A percentile compares a stretch with the other conserved stretches of the same genome.
Evolutionary conservation across 92 coral and sea anemone genomes (phyloP).

Genomic region (Pocillopora grandis): DNA sequence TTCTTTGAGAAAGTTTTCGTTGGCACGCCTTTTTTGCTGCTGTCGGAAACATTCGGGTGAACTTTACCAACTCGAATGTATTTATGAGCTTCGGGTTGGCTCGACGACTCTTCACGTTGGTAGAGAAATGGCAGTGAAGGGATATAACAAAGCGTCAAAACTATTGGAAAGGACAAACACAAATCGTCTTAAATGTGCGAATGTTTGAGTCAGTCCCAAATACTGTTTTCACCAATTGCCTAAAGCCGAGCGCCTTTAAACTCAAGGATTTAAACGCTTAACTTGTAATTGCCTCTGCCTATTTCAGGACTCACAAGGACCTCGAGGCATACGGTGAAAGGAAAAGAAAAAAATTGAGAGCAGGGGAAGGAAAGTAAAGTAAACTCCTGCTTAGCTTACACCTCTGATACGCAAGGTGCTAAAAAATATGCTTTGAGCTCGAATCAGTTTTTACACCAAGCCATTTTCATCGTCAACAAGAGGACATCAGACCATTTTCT

Average conservation of each 20-base stretch:
- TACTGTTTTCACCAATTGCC: neutral
- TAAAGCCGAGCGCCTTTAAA: neutral
- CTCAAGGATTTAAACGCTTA: neutral
- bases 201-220: neutral
- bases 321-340: too few relatives aligned
- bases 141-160: neutral
- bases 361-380: too few relatives aligned
- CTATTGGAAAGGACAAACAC: neutral
- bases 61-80: constrained; percentile 5
- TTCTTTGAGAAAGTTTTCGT: constrained; percentile 25
- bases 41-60: constrained; percentile 33
- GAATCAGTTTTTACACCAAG: too few relatives aligned
- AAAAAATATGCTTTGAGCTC: too few relatives aligned
- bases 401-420: too few relatives aligned
- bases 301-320: neutral
- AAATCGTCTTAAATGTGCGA: neutral
- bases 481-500: too few relatives aligned
- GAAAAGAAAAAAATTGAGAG: too few relatives aligned
- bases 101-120: constrained; percentile 19
- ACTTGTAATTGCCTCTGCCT: neutral
- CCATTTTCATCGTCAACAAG: too few relatives aligned
- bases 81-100: constrained; percentile 44
- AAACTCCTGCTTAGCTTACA: too few relatives aligned
- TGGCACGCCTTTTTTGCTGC: constrained; percentile 14
- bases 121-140: constrained; percentile 32